These are phyloP conservation scores for Protaetia brevitarsis DNA, from an alignment of 1,140 invertebrate species.

Conservation along the genomic window DNA sequence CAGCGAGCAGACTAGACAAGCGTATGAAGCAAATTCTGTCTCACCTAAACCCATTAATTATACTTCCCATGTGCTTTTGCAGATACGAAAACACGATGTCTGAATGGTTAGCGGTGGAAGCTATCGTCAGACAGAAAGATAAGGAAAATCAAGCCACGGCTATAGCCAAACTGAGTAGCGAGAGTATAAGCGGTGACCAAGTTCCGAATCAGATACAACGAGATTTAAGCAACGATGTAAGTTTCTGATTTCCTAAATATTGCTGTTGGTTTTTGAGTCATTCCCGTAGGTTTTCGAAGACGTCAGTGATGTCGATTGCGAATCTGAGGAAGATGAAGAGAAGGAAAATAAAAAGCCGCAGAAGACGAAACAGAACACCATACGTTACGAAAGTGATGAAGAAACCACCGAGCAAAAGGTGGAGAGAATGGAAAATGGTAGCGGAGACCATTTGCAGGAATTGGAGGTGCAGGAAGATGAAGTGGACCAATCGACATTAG, in stretches of 20 bases:
- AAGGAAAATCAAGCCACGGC: conserved; percentile 66
- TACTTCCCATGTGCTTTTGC: not conserved
- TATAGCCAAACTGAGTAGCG: conserved; percentile 61
- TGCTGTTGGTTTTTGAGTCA: not conserved
- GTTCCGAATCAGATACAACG: conserved; percentile 41
- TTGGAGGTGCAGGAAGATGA: not conserved
- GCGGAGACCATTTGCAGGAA: conserved; percentile 27
- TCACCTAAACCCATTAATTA: no score
- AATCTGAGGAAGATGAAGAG: conserved; percentile 51
- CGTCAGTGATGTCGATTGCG: conserved; percentile 55
- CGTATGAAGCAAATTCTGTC: conserved; percentile 41
- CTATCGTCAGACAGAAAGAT: conserved; percentile 83
- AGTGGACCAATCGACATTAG: not conserved
- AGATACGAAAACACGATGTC: conserved; percentile 86
- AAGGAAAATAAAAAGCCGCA: conserved; percentile 45
- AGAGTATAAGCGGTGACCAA: conserved; percentile 50
- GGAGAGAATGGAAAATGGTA: not conserved
- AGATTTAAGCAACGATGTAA: conserved; percentile 51
- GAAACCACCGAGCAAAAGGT: conserved; percentile 24
- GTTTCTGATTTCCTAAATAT: no score
- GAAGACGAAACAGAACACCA: conserved; percentile 49
- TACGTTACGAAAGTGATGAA: conserved; percentile 50
- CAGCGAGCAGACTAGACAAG: conserved; percentile 64
- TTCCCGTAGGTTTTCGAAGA: conserved; percentile 56
- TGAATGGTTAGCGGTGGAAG: conserved; percentile 91